phyloP scores from a whole-genome alignment of 2,888 invertebrate genomes.

The Periphyllus acericola region DNA sequence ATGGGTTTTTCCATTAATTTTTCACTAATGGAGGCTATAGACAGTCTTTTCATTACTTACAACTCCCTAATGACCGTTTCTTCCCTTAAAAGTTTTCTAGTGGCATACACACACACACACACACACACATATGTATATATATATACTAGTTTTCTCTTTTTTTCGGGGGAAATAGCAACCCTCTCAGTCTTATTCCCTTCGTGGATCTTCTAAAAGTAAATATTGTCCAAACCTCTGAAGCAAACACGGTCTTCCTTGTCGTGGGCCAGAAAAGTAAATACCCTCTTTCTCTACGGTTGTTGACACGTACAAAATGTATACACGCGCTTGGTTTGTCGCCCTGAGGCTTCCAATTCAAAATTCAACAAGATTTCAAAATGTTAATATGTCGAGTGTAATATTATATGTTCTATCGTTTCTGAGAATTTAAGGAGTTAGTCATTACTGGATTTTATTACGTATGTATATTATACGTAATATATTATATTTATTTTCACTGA shows the following conservation, averaged over 20 bases:
- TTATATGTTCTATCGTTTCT: constrained; percentile 2
- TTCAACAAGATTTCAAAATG: constrained; percentile 45
- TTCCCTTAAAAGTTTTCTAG: constrained; percentile 17
- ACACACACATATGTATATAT: constrained; percentile 7
- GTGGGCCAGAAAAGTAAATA: constrained; percentile 27
- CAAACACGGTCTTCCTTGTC: constrained; percentile 30
- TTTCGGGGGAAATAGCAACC: constrained; percentile 1
- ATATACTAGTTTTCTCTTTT: not conserved
- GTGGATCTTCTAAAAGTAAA: constrained; percentile 42
- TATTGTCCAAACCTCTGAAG: constrained; percentile 42
- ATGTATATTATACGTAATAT: not conserved
- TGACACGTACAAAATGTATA: constrained; percentile 41
- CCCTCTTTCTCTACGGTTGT: constrained; percentile 17
- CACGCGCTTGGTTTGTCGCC: constrained; percentile 11
- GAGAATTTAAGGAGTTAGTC: not conserved
- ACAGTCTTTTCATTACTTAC: constrained; percentile 10
- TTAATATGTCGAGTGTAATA: constrained; percentile 10
- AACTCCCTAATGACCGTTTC: constrained; percentile 26
- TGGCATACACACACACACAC: not conserved
- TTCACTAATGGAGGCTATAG: not conserved
- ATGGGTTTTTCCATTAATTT: not conserved
- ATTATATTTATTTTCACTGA: not conserved
- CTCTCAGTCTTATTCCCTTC: not conserved
- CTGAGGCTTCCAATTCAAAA: constrained; percentile 27
- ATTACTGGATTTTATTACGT: not conserved